phyloP scores from a whole-genome alignment of 2,113 vertebrate species.

The Sterrhoptilus dennistouni region DNA sequence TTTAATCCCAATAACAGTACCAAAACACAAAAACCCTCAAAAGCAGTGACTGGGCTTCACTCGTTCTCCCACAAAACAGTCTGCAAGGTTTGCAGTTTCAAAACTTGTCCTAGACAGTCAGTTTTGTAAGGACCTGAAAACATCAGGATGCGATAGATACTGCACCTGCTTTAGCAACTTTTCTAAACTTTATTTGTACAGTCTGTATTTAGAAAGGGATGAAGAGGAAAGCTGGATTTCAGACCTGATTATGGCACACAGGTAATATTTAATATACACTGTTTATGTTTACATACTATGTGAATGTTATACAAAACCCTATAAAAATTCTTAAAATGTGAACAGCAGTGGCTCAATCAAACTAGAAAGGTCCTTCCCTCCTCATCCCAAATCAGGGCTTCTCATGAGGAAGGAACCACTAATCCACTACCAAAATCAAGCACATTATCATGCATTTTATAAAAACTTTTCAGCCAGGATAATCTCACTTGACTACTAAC shows the following conservation, averaged over 20 bases:
- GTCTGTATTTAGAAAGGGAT: background rate
- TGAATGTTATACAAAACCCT: background rate
- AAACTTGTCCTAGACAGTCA: background rate
- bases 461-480: background rate
- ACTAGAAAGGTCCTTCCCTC: background rate
- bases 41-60: background rate
- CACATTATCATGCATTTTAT: background rate
- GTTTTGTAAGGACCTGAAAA: background rate
- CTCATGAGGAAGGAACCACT: background rate
- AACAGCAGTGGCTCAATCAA: background rate
- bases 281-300: background rate
- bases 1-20: background rate
- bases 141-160: background rate
- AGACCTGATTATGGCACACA: background rate
- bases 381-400: background rate
- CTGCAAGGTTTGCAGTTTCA: background rate
- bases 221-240: background rate
- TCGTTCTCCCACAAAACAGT: background rate
- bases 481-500: background rate
- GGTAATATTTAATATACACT: background rate
- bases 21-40: background rate
- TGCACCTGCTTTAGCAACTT: background rate
- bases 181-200: background rate
- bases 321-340: background rate
- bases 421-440: background rate